Percentiles rank a stretch among this genome's conserved stretches.
phyloP scores from a whole-genome alignment of 2,113 vertebrate species.

The Origma solitaria region DNA sequence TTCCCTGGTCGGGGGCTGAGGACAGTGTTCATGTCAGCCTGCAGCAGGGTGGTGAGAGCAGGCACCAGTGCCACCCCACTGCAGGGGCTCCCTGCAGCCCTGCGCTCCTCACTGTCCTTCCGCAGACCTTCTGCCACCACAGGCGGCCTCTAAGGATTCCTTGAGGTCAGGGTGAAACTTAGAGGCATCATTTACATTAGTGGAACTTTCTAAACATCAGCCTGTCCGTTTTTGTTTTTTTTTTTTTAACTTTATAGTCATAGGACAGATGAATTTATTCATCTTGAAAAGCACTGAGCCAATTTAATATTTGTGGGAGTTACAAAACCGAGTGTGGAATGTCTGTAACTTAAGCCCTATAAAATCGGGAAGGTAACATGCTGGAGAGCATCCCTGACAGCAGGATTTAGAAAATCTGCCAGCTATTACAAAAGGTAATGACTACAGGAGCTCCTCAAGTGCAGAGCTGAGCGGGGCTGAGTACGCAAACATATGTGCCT shows the following conservation, averaged over 20 bases:
- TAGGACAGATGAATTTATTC: background rate
- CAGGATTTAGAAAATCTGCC: conserved; percentile 30
- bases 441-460: background rate
- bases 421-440: background rate
- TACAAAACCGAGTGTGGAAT: background rate
- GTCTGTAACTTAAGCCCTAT: background rate
- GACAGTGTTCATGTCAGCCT: background rate
- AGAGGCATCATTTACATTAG: background rate
- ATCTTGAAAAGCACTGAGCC: background rate
- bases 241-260: background rate
- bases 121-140: background rate
- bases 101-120: rapidly evolving
- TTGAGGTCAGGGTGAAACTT: background rate
- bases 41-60: background rate
- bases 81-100: background rate
- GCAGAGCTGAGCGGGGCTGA: background rate
- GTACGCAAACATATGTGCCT: background rate
- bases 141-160: background rate
- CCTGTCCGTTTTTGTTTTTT: background rate
- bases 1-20: background rate
- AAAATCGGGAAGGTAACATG: background rate
- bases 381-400: conserved; percentile 33
- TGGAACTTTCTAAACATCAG: background rate
- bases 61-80: background rate
- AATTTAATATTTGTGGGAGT: background rate